Evolutionary conservation across 2,113 vertebrate species (phyloP).

Genomic region (Zosterops lateralis): DNA sequence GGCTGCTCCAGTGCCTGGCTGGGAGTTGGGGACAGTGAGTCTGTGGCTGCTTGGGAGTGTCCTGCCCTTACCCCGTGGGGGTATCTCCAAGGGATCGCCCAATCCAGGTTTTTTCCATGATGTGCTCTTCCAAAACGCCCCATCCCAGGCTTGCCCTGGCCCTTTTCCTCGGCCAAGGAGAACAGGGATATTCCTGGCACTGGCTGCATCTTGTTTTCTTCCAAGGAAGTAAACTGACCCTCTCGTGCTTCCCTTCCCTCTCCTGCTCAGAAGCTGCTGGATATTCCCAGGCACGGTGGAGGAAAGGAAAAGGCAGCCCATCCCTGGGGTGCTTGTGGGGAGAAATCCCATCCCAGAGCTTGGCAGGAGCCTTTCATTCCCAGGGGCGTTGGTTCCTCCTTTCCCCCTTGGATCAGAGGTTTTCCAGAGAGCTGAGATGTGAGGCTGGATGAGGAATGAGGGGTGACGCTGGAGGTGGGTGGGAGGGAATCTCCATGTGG

Average conservation of each 20-base stretch:
- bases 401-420: background rate
- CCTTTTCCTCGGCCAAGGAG: background rate
- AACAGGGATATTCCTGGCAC: background rate
- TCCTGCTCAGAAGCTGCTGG: rapidly evolving
- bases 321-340: background rate
- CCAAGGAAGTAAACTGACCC: rapidly evolving
- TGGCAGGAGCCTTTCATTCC: background rate
- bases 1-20: background rate
- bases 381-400: rapidly evolving
- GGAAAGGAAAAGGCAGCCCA: background rate
- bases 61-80: background rate
- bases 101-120: background rate
- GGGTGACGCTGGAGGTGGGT: background rate
- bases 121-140: rapidly evolving
- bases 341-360: background rate
- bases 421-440: background rate
- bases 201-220: background rate
- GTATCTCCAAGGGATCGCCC: rapidly evolving
- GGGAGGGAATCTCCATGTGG: background rate
- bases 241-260: background rate
- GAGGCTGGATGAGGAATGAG: background rate
- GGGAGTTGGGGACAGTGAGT: background rate
- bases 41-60: background rate
- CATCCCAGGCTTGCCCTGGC: background rate
- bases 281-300: rapidly evolving